Percentiles rank a stretch among this genome's conserved stretches.
These are phyloP conservation scores for Acromyrmex charruanus DNA, from an alignment of 1,140 invertebrate species.

Conservation along the genomic window DNA sequence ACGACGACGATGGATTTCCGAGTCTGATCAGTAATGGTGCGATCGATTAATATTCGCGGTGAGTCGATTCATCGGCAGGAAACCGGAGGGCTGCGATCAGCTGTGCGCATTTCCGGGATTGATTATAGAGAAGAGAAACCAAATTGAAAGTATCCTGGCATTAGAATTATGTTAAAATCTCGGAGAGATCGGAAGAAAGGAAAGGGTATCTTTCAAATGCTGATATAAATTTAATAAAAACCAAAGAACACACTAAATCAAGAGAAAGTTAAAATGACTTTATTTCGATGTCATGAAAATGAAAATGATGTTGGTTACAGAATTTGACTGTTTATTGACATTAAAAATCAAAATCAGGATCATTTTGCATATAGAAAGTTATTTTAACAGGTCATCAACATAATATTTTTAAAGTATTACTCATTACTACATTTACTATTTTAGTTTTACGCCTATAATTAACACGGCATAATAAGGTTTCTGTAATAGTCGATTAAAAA, in stretches of 20 bases:
- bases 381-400: not conserved
- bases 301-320: too few species aligned
- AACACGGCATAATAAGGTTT: not conserved
- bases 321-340: too few species aligned
- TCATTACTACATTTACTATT: not conserved
- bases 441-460: not conserved
- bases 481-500: slow-evolving; percentile 22
- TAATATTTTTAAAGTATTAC: slow-evolving; percentile 18
- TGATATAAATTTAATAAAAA: not conserved
- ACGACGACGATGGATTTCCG: slow-evolving; percentile 1
- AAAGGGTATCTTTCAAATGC: not conserved
- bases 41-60: slow-evolving; percentile 51
- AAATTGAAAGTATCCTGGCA: slow-evolving; percentile 9
- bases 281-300: too few species aligned
- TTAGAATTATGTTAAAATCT: not conserved
- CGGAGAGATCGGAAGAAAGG: not conserved
- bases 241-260: too few species aligned
- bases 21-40: slow-evolving; percentile 22
- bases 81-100: slow-evolving; percentile 14
- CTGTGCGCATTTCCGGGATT: slow-evolving; percentile 54
- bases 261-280: too few species aligned
- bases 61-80: slow-evolving; percentile 41
- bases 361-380: slow-evolving; percentile 8
- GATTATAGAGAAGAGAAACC: slow-evolving; percentile 35
- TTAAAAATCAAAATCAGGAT: not conserved